Conservation (phyloP, 1,140 invertebrate genomes). For the Sipha flava region DNA sequence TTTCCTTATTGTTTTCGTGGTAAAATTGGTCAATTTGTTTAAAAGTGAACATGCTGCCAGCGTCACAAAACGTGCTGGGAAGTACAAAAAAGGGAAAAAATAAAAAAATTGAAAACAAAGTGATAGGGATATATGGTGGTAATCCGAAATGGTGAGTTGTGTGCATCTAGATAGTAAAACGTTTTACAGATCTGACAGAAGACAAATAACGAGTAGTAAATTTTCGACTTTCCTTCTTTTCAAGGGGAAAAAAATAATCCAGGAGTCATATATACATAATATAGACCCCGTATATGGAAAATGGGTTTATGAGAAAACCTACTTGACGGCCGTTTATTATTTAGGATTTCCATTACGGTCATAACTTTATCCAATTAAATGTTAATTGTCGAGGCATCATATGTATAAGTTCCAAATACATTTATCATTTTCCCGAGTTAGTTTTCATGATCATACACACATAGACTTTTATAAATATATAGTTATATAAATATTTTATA, state of each 20-base stretch:
- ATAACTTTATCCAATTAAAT: neutral
- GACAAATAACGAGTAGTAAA: slow-evolving; percentile 24
- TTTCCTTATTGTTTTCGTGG: slow-evolving; percentile 6
- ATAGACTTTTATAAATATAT: too few relatives aligned
- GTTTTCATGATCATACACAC: too few relatives aligned
- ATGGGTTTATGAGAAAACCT: neutral
- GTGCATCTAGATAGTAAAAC: neutral
- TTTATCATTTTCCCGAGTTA: neutral
- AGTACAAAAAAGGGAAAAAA: too few relatives aligned
- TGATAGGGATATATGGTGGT: neutral
- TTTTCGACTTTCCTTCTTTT: neutral
- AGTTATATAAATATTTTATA: too few relatives aligned
- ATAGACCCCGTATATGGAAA: neutral
- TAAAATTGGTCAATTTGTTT: slow-evolving; percentile 30
- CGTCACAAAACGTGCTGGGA: neutral
- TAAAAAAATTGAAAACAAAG: slow-evolving; percentile 26
- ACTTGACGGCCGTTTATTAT: neutral
- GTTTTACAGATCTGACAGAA: neutral
- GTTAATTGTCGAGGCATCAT: neutral
- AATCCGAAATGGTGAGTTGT: neutral
- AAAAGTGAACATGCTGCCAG: neutral
- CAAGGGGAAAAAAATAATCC: neutral
- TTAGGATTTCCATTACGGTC: neutral
- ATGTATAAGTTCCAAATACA: too few relatives aligned
- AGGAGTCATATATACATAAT: neutral